Percentiles rank a stretch among this genome's conserved stretches.
Conservation (phyloP, 2,797 vertebrate species). For the Coregonus ussuriensis region DNA sequence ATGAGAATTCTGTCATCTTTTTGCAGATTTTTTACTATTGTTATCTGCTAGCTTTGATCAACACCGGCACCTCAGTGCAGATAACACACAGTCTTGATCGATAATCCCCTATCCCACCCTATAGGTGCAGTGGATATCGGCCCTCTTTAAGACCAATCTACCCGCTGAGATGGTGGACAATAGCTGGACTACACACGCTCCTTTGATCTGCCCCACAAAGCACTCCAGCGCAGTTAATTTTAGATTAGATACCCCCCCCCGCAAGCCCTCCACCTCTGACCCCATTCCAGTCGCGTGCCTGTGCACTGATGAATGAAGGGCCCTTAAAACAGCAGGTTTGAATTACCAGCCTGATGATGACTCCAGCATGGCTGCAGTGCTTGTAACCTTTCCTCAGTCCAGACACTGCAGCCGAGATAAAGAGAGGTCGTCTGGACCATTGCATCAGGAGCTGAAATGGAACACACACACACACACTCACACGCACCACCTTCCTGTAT, state of each 20-base stretch:
- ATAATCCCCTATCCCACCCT: conserved; percentile 6
- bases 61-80: conserved; percentile 36
- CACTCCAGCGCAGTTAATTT: conserved; percentile 51
- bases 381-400: not conserved
- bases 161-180: conserved; percentile 32
- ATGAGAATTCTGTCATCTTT: not conserved
- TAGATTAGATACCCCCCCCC: conserved; percentile 59
- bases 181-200: conserved; percentile 40
- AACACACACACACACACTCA: not conserved
- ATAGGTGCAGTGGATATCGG: conserved; percentile 47
- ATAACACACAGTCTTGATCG: conserved; percentile 34
- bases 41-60: conserved; percentile 17
- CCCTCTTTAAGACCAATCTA: conserved; percentile 42
- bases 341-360: conserved; percentile 44
- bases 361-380: not conserved
- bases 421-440: conserved; percentile 42
- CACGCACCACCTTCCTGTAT: conserved; percentile 6
- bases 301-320: conserved; percentile 48
- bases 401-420: conserved; percentile 40
- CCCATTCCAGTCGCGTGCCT: conserved; percentile 41
- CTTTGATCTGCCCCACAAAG: conserved; percentile 63
- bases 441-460: conserved; percentile 50
- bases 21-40: too few relatives aligned
- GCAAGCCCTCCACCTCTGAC: conserved; percentile 25
- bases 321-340: conserved; percentile 43